Evolutionary conservation across 2,113 vertebrate genomes (phyloP), one percentile per base, ranked within the genome.

Genomic region (Donacobius atricapilla): DNA sequence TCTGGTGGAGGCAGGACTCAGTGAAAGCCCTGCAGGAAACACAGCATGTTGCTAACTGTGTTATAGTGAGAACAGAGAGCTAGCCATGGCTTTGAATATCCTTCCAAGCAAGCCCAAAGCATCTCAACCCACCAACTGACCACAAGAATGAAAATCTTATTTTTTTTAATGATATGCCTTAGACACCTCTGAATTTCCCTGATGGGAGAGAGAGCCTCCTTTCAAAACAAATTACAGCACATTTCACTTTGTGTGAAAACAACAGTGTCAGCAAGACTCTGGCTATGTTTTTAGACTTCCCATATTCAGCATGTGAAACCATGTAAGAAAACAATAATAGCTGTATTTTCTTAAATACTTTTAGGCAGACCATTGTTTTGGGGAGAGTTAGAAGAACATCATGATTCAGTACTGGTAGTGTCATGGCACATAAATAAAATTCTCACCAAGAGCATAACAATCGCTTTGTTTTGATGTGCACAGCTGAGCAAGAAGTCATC

Each of bases 381-480:
- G 45, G 82, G 35, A 75, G 37, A 95, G 76, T 27, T 93, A 94
- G 79, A 97, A 90, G 93, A 94, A 97, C 93, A 93, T 65, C 50
- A 27, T 39, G 77, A 82, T 60, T 91, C 84, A 70, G 47, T 61
- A 66, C 90, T 87, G 39, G 75, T 87, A 93, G 73, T 95, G 96
- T 96, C 97, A 95, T n/a, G 87, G 93, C 56, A 63, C 87, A 82
- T 65, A 96, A 97, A 96, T 80, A 97, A 58, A 94, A 16, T 80
- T 75, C 95, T 91, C 56, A 85, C 96, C 3, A 22, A 88, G 93
- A 97, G 37, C 87, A 96, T 84, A 97, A 96, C 95, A 97, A 96
- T 78, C 2, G 1, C 82, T 90, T 94, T 97, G 92, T 94, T 97
- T 95, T 94, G 92, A 94, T 96, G 87, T 92, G 91, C 89, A 73